phyloP scores from a whole-genome alignment of 2,113 vertebrate genomes.

The Cochlearius cochlearius region DNA sequence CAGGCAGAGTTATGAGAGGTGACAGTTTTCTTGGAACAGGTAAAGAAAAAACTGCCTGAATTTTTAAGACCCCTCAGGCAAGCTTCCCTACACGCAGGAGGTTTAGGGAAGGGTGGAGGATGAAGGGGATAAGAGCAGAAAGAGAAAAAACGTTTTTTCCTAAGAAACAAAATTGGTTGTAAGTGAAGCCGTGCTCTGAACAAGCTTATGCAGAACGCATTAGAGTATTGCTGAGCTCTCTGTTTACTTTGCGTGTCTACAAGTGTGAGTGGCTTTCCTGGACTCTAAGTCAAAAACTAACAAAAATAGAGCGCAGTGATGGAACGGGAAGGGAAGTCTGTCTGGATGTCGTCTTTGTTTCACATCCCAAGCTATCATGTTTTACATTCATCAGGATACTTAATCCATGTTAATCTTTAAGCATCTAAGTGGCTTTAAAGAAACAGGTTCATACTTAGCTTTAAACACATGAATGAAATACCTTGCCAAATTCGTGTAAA shows the following conservation, averaged over 20 bases:
- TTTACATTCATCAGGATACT: background rate
- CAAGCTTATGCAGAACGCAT: accelerated
- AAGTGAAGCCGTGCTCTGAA: background rate
- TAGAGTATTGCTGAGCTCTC: background rate
- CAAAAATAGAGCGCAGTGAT: background rate
- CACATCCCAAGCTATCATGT: background rate
- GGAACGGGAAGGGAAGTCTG: background rate
- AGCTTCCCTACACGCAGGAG: background rate
- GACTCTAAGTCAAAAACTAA: background rate
- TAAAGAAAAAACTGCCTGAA: background rate
- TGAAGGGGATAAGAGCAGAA: background rate
- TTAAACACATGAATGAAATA: background rate
- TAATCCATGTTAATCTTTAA: background rate
- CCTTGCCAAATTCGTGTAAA: background rate
- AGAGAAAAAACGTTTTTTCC: background rate
- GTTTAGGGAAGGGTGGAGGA: background rate
- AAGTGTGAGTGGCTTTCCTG: background rate
- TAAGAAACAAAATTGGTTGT: background rate
- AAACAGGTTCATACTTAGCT: background rate
- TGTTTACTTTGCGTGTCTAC: background rate
- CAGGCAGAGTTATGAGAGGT: background rate
- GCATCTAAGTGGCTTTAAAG: background rate
- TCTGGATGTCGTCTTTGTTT: background rate
- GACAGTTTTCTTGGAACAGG: background rate
- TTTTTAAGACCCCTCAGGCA: background rate